Evolutionary conservation across 2,797 vertebrate species (phyloP).

Genomic region (Macrochelys suwanniensis): DNA sequence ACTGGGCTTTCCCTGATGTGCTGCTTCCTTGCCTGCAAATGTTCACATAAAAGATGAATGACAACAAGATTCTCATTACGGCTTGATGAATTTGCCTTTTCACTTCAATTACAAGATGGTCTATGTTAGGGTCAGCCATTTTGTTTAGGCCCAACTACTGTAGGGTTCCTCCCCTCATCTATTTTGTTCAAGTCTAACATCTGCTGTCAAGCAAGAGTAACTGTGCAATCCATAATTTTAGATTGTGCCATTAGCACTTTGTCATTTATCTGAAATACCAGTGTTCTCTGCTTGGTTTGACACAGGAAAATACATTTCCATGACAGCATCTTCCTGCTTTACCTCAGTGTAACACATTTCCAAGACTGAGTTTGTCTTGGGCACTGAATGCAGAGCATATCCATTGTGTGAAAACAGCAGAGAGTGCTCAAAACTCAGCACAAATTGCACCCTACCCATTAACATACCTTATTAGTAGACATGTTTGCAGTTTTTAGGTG

Average conservation of each 20-base stretch:
- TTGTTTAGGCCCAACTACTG: background rate
- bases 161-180: background rate
- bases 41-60: conserved; percentile 69
- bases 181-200: conserved; percentile 15
- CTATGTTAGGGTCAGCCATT: conserved; percentile 52
- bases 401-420: background rate
- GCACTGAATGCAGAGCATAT: background rate
- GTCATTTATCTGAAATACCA: background rate
- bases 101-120: conserved; percentile 52
- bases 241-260: background rate
- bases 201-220: conserved; percentile 17
- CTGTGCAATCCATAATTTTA: conserved; percentile 7
- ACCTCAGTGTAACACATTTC: accelerated
- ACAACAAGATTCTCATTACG: conserved; percentile 65
- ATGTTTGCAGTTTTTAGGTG: background rate
- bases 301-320: background rate
- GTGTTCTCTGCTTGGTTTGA: background rate
- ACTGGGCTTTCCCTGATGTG: conserved; percentile 58
- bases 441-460: background rate
- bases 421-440: background rate
- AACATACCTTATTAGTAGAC: background rate
- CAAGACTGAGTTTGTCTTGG: background rate
- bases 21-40: conserved; percentile 49
- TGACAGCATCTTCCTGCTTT: background rate
- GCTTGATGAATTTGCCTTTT: conserved; percentile 68